Evolutionary conservation across 2,113 vertebrate species (phyloP).

Genomic region (Equus przewalskii): DNA sequence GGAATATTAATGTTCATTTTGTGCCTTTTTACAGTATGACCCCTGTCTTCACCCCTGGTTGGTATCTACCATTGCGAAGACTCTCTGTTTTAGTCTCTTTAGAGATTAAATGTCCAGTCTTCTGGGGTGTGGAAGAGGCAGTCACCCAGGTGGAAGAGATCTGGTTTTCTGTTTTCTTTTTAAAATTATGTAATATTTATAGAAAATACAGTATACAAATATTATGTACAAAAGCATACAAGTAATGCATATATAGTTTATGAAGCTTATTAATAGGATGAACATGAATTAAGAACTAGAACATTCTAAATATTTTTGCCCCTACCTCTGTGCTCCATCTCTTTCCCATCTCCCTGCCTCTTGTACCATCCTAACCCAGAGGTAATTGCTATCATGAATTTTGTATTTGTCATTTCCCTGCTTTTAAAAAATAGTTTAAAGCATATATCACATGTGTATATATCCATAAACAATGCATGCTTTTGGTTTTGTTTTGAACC

Average conservation of each 20-base stretch:
- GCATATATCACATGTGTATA: neutral
- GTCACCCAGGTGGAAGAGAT: neutral
- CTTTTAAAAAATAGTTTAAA: neutral
- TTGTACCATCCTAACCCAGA: neutral
- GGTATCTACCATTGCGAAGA: neutral
- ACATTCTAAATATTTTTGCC: neutral
- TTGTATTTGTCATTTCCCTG: neutral
- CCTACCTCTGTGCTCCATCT: neutral
- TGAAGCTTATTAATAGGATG: neutral
- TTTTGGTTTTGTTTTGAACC: neutral
- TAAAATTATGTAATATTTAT: neutral
- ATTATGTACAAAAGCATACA: neutral
- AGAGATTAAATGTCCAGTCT: neutral
- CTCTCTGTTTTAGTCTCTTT: neutral
- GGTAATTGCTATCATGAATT: neutral
- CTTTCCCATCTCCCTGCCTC: neutral
- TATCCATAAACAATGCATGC: neutral
- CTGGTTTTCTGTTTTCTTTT: neutral
- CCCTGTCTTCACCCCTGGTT: neutral
- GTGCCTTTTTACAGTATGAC: neutral
- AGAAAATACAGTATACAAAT: neutral
- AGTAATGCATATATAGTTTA: neutral
- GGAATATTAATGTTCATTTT: neutral
- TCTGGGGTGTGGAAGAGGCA: neutral
- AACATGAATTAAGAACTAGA: neutral